Evolutionary conservation across 2,113 vertebrate genomes (phyloP).

Genomic region (Erythrocercus mccallii): DNA sequence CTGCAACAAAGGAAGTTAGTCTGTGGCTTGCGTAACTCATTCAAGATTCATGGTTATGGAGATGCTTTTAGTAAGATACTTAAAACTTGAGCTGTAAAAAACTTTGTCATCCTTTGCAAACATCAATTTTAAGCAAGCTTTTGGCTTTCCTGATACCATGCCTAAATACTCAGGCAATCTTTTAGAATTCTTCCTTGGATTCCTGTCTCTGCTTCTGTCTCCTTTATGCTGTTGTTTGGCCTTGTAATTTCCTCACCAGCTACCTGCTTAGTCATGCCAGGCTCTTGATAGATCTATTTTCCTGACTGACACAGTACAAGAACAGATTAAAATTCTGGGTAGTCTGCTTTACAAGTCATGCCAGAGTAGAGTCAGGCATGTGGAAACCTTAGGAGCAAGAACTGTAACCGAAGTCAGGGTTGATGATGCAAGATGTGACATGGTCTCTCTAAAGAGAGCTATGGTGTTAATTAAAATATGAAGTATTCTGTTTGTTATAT

Average conservation of each 20-base stretch:
- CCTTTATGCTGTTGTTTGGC: background rate
- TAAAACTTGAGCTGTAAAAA: background rate
- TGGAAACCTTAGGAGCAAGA: background rate
- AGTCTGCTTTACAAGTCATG: background rate
- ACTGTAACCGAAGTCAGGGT: background rate
- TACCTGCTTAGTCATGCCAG: background rate
- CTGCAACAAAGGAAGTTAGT: background rate
- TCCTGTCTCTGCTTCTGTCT: background rate
- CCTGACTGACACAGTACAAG: background rate
- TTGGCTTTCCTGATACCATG: background rate
- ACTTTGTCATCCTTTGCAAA: background rate
- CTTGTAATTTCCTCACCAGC: background rate
- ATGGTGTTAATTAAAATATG: background rate
- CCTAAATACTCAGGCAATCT: background rate
- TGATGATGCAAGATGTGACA: background rate
- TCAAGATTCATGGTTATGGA: background rate
- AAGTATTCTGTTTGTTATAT: background rate
- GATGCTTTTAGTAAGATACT: background rate
- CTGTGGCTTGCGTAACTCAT: background rate
- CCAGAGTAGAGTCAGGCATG: background rate
- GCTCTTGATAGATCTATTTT: background rate
- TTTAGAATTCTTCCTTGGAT: background rate
- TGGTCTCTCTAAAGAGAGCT: background rate
- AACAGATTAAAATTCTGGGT: background rate
- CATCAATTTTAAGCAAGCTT: background rate